Base-by-base conservation (phyloP, 2,797 vertebrate genomes). In the Notoglanidium macrostoma region DNA sequence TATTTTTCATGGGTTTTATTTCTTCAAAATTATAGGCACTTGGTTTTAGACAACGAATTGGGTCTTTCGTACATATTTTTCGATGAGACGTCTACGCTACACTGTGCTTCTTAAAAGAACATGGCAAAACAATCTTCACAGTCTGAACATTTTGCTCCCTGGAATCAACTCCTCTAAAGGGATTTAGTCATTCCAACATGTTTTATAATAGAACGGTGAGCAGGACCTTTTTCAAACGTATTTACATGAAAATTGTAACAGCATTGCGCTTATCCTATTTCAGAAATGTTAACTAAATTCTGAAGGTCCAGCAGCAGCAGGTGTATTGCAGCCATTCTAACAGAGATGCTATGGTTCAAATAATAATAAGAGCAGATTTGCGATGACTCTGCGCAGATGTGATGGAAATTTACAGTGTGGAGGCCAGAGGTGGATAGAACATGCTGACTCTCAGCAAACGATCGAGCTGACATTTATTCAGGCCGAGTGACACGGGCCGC, bases 391-490 rank as follows among this genome's bases (percentile, higher is more conserved):
- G 55, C 35, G 40, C 57, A 80, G 63, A 83, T 85, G n/a, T 44
- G 65, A 70, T 85, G 79, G 63, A 85, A 89, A 89, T 88, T 88
- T 89, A 88, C 83, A 83, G 83, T 67, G 74, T 35, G n/a, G 65
- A 86, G 86, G 86, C 87, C 86, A 89, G 86, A 65, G 88, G 86
- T 83, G 85, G 84, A 78, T 74, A 85, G 83, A 89, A 78, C 81
- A 82, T 85, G 80, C 86, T 88, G 87, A 88, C 86, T 88, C 87
- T 88, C 87, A 44, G 83, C 79, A 84, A 88, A 89, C 83, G 82
- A 86, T 79, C 55, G 49, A 81, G 68, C 83, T 87, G 88, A 88
- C 59, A 87, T 88, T 88, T 88, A 85, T 85, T 86, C 88, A 90
- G 86, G 72, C 79, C 63, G 63, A 85, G 79, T 77, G 86, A 89